Conservation (phyloP, 2,797 vertebrate genomes). For the Hapalemur alaotrensis region DNA sequence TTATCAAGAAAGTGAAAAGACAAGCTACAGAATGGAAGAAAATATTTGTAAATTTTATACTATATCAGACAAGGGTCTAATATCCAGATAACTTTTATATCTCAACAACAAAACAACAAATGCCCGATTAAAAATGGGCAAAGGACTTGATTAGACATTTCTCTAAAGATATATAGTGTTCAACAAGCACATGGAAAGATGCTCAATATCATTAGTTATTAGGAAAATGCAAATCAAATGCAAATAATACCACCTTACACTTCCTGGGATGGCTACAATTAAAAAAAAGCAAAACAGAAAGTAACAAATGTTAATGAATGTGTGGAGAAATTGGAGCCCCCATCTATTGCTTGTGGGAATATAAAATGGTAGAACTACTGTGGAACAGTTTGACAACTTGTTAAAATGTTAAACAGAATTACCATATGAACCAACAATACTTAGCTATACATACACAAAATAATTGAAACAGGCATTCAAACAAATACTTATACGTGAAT, state of each 20-base stretch:
- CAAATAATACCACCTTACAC: background rate
- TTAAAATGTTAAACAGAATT: background rate
- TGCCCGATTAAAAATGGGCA: background rate
- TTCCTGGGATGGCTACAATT: background rate
- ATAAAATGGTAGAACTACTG: background rate
- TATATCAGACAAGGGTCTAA: background rate
- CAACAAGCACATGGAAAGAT: background rate
- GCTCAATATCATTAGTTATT: background rate
- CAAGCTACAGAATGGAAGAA: background rate
- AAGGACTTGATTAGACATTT: background rate
- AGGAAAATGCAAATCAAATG: background rate
- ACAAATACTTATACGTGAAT: background rate
- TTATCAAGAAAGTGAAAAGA: background rate
- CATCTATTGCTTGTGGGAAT: background rate
- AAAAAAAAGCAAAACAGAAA: background rate
- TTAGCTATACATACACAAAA: background rate
- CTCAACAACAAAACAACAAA: background rate
- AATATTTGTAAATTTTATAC: background rate
- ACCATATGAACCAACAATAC: background rate
- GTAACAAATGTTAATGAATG: background rate
- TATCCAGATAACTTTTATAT: background rate
- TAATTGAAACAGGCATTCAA: background rate
- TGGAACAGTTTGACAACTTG: background rate
- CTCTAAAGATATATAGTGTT: no score
- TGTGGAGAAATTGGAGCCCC: background rate